Evolutionary conservation across 1,140 invertebrate genomes (phyloP).

Genomic region (Platorchestia sp.): DNA sequence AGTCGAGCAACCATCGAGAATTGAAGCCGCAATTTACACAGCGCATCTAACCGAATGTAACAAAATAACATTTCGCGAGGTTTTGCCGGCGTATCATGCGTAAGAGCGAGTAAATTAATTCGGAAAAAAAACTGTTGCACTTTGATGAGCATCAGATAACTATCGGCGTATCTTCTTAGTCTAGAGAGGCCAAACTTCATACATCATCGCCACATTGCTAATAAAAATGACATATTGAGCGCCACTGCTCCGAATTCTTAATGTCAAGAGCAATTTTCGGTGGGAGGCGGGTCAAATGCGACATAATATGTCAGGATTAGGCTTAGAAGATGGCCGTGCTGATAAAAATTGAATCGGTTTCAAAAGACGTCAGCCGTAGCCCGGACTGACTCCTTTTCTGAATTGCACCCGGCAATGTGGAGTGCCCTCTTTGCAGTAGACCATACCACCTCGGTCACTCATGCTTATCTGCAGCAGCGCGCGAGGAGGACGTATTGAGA

Average conservation of each 20-base stretch:
- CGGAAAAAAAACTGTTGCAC: not conserved
- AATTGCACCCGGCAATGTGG: not conserved
- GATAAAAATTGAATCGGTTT: not conserved
- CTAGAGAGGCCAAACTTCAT: not conserved
- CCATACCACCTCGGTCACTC: conserved; percentile 5
- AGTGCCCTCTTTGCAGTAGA: not conserved
- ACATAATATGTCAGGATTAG: conserved; percentile 27
- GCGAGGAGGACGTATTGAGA: not conserved
- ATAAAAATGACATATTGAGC: conserved; percentile 9
- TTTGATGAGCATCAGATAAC: not conserved
- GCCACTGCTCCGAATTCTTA: not conserved
- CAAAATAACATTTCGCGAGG: too few species aligned
- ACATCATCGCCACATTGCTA: conserved; percentile 1
- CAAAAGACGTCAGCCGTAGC: not conserved
- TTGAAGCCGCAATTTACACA: too few species aligned
- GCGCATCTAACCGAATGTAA: too few species aligned
- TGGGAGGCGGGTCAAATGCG: not conserved
- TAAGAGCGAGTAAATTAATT: not conserved
- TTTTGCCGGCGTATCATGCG: not conserved
- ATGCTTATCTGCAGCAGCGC: not conserved
- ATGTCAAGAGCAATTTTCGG: not conserved
- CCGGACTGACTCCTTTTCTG: not conserved
- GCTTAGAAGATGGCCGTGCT: not conserved
- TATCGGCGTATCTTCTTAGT: not conserved
- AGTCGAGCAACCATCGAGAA: too few species aligned